Base-by-base conservation (phyloP, 2,888 invertebrate species). In the Helleia helle region DNA sequence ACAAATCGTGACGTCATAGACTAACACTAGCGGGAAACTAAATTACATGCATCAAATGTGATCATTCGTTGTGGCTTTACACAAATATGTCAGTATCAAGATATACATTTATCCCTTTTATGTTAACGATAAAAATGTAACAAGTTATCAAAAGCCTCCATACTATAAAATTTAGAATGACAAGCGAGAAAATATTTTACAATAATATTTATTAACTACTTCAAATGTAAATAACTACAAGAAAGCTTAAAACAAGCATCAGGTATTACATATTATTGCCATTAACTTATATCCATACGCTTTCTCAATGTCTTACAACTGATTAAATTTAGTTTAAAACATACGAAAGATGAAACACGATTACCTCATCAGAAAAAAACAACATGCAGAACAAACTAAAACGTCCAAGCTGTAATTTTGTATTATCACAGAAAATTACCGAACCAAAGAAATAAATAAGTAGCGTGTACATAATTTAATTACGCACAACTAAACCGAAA, bases 401-500 rank as follows among this genome's bases (percentile, higher is more conserved):
- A 22, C 22, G 8, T 22, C 8, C n/a, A n/a, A 17, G 12, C 40
- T 37, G 37, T 36, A 36, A 37, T 30, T 36, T 22, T 17, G 9
- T 22, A 34, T 7, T 43, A 45, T 37, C 39, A 41, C 42, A 45
- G 36, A 22, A 42, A 27, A 28, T 31, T 4, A 12, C 34, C n/a
- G 15, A 34, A 31, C 9, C 31, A 34, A 34, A 18, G 4, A 34
- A 22, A 22, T 18, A 18, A 17, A 5, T 15, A 30, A 6, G n/a
- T 9, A 15, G 9, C 5, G 22, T 15, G 12, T 34, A 34, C 34
- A 18, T 11, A 8, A 8, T 12, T 22, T 22, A 2, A 31, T 31
- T 26, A 31, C 31, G 14, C 22, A 26, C 26, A 30, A 29, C 14
- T 30, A 13, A 39, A 39, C 15, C 12, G 31, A 48, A 64, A 56